Evolutionary conservation across 2,113 vertebrate species (phyloP), one percentile per base, ranked within the genome.

Genomic region (Mesocricetus auratus): DNA sequence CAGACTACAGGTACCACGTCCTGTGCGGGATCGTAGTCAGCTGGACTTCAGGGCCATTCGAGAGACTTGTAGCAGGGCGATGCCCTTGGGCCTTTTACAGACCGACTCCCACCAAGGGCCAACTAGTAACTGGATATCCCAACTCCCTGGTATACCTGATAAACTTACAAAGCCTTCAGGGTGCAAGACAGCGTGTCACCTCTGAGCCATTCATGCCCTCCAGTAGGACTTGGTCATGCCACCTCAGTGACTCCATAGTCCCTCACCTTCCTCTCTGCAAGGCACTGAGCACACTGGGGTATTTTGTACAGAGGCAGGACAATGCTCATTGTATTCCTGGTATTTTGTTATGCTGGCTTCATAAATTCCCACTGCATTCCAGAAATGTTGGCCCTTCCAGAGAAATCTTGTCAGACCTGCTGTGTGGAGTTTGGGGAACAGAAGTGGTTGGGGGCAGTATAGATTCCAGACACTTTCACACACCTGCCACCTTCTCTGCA

Each of bases 311-410:
- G 42, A 47, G 86, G 50, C 66, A 5, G 5, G 47, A 47, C 56
- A 75, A 31, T 47, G 91, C 56, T 73, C 86, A n/a, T 78, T 71
- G 42, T 69, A 64, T 66, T 68, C 91, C 31, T 78, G 74, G 68
- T 64, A 60, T 75, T 94, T 73, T 10, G 17, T 78, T 53, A 21
- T 36, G 50, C 22, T 31, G 60, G 50, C 66, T 50, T 47, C 68
- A n/a, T 86, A 75, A 87, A 15, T 93, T 95, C 78, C 78, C 75
- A 89, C 42, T 53, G 4, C 0, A 0, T 88, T 94, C 69, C 69
- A 56, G 92, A 95, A 91, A 93, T 56, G 62, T 56, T 42, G 82
- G 22, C 86, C 60, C 74, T 53, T 12, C 85, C 56, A 91, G 89
- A 82, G 47, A 92, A 85, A 36, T 69, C 71, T 33, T 77, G 19